Evolutionary conservation across 2,797 vertebrate genomes (phyloP).

Genomic region (Acridotheres tristis): DNA sequence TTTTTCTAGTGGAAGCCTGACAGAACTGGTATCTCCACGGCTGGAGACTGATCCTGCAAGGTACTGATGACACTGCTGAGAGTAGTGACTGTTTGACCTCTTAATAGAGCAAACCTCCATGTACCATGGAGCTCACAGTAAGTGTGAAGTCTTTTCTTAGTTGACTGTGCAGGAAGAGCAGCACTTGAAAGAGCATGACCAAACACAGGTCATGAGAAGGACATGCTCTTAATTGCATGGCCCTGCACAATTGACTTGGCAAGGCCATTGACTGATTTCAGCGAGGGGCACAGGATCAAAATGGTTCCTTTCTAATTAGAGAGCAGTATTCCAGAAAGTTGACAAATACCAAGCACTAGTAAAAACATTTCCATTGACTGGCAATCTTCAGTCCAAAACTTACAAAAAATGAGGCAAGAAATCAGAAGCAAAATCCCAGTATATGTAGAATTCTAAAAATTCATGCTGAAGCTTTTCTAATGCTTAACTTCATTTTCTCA

Average conservation of each 20-base stretch:
- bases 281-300: not conserved
- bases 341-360: not conserved
- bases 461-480: not conserved
- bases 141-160: not conserved
- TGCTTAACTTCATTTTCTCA: not conserved
- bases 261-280: not conserved
- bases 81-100: not conserved
- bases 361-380: not conserved
- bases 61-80: not conserved
- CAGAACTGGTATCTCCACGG: not conserved
- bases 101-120: not conserved
- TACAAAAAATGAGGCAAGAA: not conserved
- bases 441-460: not conserved
- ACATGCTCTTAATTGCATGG: not conserved
- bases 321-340: not conserved
- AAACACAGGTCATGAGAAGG: accelerated
- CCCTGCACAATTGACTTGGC: not conserved
- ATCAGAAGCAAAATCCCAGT: not conserved
- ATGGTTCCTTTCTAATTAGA: not conserved
- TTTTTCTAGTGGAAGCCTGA: not conserved
- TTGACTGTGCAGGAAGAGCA: not conserved
- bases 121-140: not conserved
- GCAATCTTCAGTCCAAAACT: not conserved
- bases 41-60: not conserved
- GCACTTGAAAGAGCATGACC: not conserved